Percentiles rank a stretch among this genome's conserved stretches.
These are phyloP conservation scores for Channa argus DNA, from an alignment of 2,113 vertebrate species.

Conservation along the genomic window DNA sequence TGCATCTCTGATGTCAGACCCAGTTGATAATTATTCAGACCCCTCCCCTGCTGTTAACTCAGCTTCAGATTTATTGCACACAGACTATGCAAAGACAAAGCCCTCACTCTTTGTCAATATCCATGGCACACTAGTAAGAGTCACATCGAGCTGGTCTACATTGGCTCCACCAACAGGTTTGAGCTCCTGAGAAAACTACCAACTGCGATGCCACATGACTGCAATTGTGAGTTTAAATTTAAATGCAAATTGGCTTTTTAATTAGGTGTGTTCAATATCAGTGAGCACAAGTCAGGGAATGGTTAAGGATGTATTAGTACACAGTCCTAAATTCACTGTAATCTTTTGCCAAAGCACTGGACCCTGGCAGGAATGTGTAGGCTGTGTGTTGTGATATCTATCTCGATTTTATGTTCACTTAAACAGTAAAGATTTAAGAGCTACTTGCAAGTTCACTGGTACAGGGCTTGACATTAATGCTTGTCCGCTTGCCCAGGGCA, in stretches of 20 bases:
- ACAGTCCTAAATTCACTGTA: slow-evolving; percentile 24
- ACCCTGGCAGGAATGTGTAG: background rate
- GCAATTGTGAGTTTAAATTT: slow-evolving; percentile 62
- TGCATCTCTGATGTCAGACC: slow-evolving; percentile 29
- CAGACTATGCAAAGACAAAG: slow-evolving; percentile 51
- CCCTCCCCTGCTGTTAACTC: slow-evolving; percentile 33
- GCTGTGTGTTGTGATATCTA: slow-evolving; percentile 30
- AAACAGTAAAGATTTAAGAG: slow-evolving; percentile 16
- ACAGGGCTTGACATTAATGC: too few relatives aligned
- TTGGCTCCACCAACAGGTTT: slow-evolving; percentile 8
- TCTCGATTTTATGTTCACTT: slow-evolving; percentile 37
- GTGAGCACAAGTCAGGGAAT: slow-evolving; percentile 28
- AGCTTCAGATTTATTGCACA: slow-evolving; percentile 39
- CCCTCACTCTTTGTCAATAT: slow-evolving; percentile 35
- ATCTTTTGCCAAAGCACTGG: slow-evolving; percentile 52
- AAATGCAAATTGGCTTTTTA: slow-evolving; percentile 74
- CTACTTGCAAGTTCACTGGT: background rate
- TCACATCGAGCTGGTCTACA: slow-evolving; percentile 6
- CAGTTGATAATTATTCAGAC: slow-evolving; percentile 19
- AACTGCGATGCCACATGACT: slow-evolving; percentile 48
- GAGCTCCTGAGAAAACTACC: slow-evolving; percentile 50
- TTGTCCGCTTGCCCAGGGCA: too few relatives aligned
- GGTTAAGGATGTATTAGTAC: slow-evolving; percentile 47
- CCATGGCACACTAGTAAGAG: background rate
- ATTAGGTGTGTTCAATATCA: slow-evolving; percentile 62